phyloP scores from a whole-genome alignment of 2,888 invertebrate genomes.

The Zygothrica quintamaculata region DNA sequence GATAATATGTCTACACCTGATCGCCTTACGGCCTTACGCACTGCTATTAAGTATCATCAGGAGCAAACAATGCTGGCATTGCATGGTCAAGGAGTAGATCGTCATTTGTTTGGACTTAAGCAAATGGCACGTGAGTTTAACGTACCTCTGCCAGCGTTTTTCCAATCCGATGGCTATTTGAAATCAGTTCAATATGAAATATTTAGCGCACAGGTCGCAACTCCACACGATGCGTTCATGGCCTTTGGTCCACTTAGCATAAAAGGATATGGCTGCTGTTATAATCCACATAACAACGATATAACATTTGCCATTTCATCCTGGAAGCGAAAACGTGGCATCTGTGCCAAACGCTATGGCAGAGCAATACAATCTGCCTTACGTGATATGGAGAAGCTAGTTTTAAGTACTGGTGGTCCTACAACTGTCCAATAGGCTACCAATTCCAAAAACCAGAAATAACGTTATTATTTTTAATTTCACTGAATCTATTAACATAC shows the following conservation, averaged over 20 bases:
- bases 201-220: conserved; percentile 95
- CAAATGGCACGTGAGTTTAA: conserved; percentile 91
- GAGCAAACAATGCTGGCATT: conserved; percentile 87
- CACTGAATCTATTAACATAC: conserved; percentile 9
- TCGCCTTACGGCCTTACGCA: conserved; percentile 88
- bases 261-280: conserved; percentile 97
- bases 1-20: conserved; percentile 83
- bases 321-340: conserved; percentile 87
- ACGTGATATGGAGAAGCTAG: conserved; percentile 4
- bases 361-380: conserved; percentile 13
- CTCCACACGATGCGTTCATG: conserved; percentile 92
- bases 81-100: conserved; percentile 92
- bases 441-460: not conserved
- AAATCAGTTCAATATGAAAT: conserved; percentile 91
- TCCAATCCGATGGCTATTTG: conserved; percentile 88
- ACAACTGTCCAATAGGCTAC: too few relatives aligned
- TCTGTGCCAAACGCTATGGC: conserved; percentile 83
- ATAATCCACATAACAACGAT: conserved; percentile 92
- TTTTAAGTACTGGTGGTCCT: not conserved
- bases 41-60: conserved; percentile 92
- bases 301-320: conserved; percentile 91
- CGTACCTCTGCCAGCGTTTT: conserved; percentile 90
- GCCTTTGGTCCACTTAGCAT: conserved; percentile 93
- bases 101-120: conserved; percentile 95
- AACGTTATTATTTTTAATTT: conserved; percentile 7